These are phyloP conservation scores for Danio kyathit DNA, from an alignment of 2,797 vertebrate species.

Conservation along the genomic window DNA sequence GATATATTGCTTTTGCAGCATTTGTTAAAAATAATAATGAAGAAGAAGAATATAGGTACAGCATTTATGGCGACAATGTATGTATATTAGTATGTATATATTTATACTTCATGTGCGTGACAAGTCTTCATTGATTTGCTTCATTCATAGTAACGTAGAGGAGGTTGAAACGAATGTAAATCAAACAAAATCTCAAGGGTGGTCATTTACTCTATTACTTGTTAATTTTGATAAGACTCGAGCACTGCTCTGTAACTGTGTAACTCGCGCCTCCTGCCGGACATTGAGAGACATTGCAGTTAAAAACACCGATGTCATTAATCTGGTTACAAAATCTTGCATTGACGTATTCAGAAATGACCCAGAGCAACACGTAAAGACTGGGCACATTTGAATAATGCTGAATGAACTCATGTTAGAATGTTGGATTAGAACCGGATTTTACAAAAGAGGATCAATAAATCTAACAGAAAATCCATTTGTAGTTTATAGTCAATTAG, in stretches of 20 bases:
- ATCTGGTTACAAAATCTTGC: background rate
- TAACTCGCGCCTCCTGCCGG: conserved; percentile 1
- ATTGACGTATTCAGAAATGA: background rate
- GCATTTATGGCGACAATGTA: no score
- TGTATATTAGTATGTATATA: background rate
- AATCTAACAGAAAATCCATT: background rate
- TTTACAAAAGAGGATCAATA: background rate
- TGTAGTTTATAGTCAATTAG: background rate
- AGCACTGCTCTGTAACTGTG: background rate
- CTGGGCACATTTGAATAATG: background rate
- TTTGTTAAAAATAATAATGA: no score
- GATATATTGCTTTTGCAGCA: no score
- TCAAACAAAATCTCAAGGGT: background rate
- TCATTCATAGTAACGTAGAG: background rate
- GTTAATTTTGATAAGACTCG: background rate
- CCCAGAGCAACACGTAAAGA: background rate
- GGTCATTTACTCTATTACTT: background rate
- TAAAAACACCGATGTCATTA: background rate
- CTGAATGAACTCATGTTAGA: background rate
- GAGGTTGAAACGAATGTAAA: background rate
- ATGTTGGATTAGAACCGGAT: background rate
- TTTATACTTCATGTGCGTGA: background rate
- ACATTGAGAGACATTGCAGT: background rate
- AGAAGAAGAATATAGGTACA: no score
- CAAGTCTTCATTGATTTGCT: background rate